These are phyloP conservation scores for Leuctra nigra DNA, from an alignment of 2,888 invertebrate genomes.

Conservation along the genomic window DNA sequence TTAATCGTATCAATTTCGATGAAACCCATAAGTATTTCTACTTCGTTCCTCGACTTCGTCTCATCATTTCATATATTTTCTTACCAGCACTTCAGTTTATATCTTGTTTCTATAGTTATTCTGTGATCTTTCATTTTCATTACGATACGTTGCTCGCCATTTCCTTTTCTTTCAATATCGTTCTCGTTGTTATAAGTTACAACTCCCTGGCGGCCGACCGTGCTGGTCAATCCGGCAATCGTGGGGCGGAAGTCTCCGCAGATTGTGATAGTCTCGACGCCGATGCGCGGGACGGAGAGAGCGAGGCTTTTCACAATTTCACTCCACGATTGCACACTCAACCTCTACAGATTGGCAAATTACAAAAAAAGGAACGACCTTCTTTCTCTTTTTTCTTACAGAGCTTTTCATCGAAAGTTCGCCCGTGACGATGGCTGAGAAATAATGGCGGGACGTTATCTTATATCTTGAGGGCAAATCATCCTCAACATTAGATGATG, in stretches of 20 bases:
- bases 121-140: constrained; percentile 8
- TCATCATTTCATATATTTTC: background rate
- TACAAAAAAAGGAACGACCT: background rate
- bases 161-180: constrained; percentile 9
- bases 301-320: constrained; percentile 1
- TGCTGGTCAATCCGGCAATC: background rate
- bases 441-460: too few relatives aligned
- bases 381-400: too few relatives aligned
- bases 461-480: too few relatives aligned
- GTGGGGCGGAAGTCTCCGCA: background rate
- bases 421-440: too few relatives aligned
- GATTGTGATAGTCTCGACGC: background rate
- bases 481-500: too few relatives aligned
- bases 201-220: background rate
- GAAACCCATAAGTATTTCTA: too few relatives aligned
- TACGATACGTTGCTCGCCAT: background rate
- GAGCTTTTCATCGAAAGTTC: too few relatives aligned
- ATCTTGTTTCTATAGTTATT: background rate
- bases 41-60: too few relatives aligned
- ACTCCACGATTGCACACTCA: background rate
- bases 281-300: background rate
- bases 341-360: background rate
- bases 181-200: constrained; percentile 10
- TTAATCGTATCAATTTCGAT: too few relatives aligned
- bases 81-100: background rate